Conservation (phyloP, 2,888 invertebrate genomes). For the Drosophila pseudotakahashii region DNA sequence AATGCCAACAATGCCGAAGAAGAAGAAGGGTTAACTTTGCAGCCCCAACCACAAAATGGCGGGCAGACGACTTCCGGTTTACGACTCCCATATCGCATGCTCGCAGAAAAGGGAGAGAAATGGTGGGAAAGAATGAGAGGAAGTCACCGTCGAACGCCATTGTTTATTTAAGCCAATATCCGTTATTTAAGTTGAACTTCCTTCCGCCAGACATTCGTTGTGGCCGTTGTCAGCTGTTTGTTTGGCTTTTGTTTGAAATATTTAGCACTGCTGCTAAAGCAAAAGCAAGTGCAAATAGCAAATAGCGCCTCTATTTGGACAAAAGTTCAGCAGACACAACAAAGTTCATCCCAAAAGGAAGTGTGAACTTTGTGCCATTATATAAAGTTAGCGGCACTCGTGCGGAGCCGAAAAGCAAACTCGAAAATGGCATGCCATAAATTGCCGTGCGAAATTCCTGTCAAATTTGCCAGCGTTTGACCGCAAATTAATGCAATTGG, state of each 20-base stretch:
- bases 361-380: slow-evolving; percentile 78
- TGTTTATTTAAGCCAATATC: slow-evolving; percentile 80
- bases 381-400: slow-evolving; percentile 50
- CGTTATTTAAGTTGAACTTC: slow-evolving; percentile 77
- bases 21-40: slow-evolving; percentile 46
- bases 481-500: slow-evolving; percentile 65
- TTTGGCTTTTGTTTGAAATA: slow-evolving; percentile 75
- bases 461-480: slow-evolving; percentile 63
- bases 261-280: slow-evolving; percentile 57
- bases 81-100: slow-evolving; percentile 40
- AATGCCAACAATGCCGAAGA: slow-evolving; percentile 28
- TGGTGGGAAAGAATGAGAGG: neutral
- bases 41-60: slow-evolving; percentile 52
- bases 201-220: slow-evolving; percentile 72
- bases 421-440: slow-evolving; percentile 57
- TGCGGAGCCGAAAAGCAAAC: slow-evolving; percentile 8
- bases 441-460: slow-evolving; percentile 64
- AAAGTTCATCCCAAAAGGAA: slow-evolving; percentile 66
- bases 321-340: slow-evolving; percentile 68
- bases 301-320: slow-evolving; percentile 66
- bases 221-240: slow-evolving; percentile 70
- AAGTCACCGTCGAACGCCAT: slow-evolving; percentile 51
- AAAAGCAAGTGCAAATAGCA: slow-evolving; percentile 52
- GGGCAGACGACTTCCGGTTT: slow-evolving; percentile 57
- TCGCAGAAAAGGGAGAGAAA: slow-evolving; percentile 8